Conservation (phyloP, 2,797 vertebrate species). For the Huso huso region DNA sequence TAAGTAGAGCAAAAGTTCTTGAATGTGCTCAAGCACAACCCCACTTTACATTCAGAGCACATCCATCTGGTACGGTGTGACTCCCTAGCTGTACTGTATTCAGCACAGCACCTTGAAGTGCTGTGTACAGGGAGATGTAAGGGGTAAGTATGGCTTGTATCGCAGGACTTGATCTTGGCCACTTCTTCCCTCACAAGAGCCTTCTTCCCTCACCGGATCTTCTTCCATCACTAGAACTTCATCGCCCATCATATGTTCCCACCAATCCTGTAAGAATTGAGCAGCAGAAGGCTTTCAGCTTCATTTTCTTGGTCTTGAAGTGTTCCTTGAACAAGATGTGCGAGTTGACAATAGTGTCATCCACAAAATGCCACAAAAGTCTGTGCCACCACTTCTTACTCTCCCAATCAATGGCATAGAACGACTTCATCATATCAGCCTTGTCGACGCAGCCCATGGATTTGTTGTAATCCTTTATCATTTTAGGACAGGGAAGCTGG, state of each 20-base stretch:
- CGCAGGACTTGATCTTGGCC: no score
- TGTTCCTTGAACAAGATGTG: background rate
- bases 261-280: background rate
- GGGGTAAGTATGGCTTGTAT: no score
- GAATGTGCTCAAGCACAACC: background rate
- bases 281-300: background rate
- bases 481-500: background rate
- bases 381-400: background rate
- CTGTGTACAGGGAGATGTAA: background rate
- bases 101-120: background rate
- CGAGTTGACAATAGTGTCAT: no score
- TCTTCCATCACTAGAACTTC: background rate
- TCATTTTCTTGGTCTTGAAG: background rate
- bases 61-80: background rate
- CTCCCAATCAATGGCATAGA: background rate
- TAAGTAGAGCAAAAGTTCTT: background rate
- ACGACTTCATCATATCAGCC: background rate
- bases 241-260: background rate
- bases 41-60: background rate
- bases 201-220: background rate
- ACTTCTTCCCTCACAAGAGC: background rate
- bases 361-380: background rate
- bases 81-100: background rate
- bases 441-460: background rate
- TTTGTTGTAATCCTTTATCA: background rate